Base-by-base conservation (phyloP, 2,113 vertebrate genomes). In the Campylomormyrus tamandua region DNA sequence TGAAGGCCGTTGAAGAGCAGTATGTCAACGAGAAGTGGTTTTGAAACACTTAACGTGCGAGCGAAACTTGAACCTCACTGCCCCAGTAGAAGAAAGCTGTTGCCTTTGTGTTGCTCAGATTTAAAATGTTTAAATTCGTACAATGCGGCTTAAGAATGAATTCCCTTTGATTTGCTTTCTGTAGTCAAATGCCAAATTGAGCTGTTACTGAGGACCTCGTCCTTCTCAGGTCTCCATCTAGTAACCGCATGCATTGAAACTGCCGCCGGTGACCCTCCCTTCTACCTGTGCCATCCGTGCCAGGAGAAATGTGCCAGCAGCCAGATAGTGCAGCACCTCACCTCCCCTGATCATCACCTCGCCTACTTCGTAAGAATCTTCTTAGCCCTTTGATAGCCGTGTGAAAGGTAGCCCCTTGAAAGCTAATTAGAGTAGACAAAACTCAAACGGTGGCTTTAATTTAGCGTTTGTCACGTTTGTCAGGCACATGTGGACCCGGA, bases 221-320 rank as follows among this genome's bases (percentile, higher is more conserved):
- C 48, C 4, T 83, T 11, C 19, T 7, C 70, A 89, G 88, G 88
- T 8, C 49, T 89, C 15, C 66, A 89, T 5, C 88, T 53, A 13
- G 88, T 89, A 17, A 89, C 88, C 1, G 46, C 48, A 21, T 89
- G 70, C 70, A 53, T 89, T 21, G 88, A 89, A 27, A 83, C 88
- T 5, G 7, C n/a, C 3, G 9, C 19, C 0, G 88, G 27, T 0
- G 46, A 77, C 19, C 27, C 8, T 42, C 88, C 88, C 31, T 11
- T 42, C 27, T 89, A 89, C 88, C 88, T 89, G 88, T 89, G 88
- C 19, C 88, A 89, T 48, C 10, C 53, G 45, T 89, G 88, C 49
- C 88, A 56, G 13, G 88, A 52, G 6, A 53, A 77, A 27, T 89
- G 70, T 50, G 9, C 48, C 48, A 83, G 70, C 88, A 35, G 49